Base-by-base conservation (phyloP, 2,113 vertebrate species). In the Dasyornis broadbenti region DNA sequence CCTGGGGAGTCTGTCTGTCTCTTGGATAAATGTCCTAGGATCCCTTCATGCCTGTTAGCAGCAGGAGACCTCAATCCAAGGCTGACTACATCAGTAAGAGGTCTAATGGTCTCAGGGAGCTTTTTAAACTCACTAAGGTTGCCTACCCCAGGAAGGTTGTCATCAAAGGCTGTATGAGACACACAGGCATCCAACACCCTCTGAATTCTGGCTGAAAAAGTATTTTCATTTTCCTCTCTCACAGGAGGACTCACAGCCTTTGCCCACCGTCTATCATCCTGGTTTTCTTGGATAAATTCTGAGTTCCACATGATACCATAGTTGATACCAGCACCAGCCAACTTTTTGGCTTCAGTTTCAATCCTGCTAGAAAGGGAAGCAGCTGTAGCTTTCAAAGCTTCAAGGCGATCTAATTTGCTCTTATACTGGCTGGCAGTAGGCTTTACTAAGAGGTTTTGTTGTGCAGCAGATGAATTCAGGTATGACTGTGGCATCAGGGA, bases 381-480 rank as follows among this genome's bases (percentile, higher is more conserved):
- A 35, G 99, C 99, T 39, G 98, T 99, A 82, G 99, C 99, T 96
- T 99, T 99, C 86, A 99, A 95, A 73, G 98, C 98, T 92, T 99
- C 99, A 53, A 99, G 99, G 17, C 98, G 98, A 90, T 98, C 98
- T 83, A 98, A 92, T 96, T 98, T 99, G 94, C 97, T 98, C 82
- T 93, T 98, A 68, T 97, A 98, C 3, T 98, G 97, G 86, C 86
- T 97, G 75, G 93, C 56, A 95, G 94, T 69, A 63, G 96, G 89
- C 75, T 98, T 98, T 77, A 94, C 83, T 59, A 96, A 69, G 66
- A 96, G 84, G 84, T 90, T 97, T 89, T 95, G 92, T 83, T 97
- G 97, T 23, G 79, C 79, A 93, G 85, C 86, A 75, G 95, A 26
- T 76, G 97, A 96, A 63, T 96, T 96, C 88, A 97, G 60, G 82